These are phyloP conservation scores for Oceanites oceanicus DNA, from an alignment of 2,113 vertebrate genomes.

Conservation along the genomic window DNA sequence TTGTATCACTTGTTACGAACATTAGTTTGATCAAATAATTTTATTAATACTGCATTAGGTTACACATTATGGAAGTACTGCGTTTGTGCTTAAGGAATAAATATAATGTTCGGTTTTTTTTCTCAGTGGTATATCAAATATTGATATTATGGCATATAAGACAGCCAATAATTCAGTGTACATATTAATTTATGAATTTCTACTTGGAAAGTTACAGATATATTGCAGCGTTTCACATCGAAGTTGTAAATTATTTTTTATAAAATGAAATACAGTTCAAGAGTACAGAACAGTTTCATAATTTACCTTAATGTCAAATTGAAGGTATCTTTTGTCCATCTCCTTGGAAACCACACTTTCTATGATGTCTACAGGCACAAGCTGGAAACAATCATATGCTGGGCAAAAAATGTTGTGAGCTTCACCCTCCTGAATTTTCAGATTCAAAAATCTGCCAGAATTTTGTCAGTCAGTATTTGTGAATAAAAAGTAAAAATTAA, in stretches of 20 bases:
- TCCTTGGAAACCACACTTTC: conserved; percentile 98
- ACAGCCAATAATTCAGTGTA: neutral
- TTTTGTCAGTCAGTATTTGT: conserved; percentile 45
- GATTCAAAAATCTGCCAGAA: conserved; percentile 90
- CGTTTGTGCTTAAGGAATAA: neutral
- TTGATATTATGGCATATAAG: neutral
- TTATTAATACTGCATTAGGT: neutral
- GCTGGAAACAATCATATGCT: conserved; percentile 95
- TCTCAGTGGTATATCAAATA: neutral
- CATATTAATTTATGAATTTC: neutral
- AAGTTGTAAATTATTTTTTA: conserved; percentile 2
- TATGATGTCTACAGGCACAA: conserved; percentile 97
- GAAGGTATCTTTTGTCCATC: conserved; percentile 97
- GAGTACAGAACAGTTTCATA: conserved; percentile 4
- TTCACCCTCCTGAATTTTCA: conserved; percentile 99
- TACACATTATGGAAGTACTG: neutral
- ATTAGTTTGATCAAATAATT: neutral
- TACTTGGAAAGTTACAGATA: neutral
- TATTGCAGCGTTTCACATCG: neutral
- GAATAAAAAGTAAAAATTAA: conserved; percentile 25
- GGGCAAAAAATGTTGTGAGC: conserved; percentile 99
- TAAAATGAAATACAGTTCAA: neutral
- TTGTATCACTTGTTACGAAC: neutral
- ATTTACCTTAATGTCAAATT: conserved; percentile 98
- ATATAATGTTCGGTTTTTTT: neutral